These are phyloP conservation scores for Parasteatoda tepidariorum DNA, from an alignment of 1,140 invertebrate genomes.

Conservation along the genomic window DNA sequence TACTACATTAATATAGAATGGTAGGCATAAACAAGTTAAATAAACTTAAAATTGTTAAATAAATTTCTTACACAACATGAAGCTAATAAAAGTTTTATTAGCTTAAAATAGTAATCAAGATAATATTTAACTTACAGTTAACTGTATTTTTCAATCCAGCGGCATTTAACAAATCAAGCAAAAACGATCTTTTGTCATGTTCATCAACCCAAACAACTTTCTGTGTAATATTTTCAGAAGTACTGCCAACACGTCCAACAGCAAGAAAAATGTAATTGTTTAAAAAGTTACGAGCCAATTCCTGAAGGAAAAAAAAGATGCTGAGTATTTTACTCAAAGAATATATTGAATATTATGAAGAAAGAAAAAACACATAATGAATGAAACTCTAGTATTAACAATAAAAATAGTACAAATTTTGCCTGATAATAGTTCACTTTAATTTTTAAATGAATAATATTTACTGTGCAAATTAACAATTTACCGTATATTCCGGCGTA, in stretches of 20 bases:
- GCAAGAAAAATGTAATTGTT: constrained; percentile 99
- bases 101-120: no score
- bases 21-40: no score
- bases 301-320: constrained; percentile 67
- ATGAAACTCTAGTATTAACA: no score
- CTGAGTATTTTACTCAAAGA: neutral
- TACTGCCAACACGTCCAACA: constrained; percentile 98
- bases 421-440: no score
- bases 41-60: no score
- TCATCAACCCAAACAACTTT: constrained; percentile 99
- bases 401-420: no score
- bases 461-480: no score
- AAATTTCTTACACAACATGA: no score
- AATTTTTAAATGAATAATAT: no score
- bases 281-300: constrained; percentile 95
- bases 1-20: no score
- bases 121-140: constrained; percentile 57
- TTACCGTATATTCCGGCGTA: no score
- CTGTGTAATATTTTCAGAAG: constrained; percentile 99
- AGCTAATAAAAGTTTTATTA: no score
- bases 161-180: constrained; percentile 92
- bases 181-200: constrained; percentile 92
- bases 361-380: neutral
- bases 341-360: neutral
- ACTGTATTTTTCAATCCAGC: constrained; percentile 70